phyloP scores from a whole-genome alignment of 2,888 invertebrate genomes.

The Tryphoninae sp. region DNA sequence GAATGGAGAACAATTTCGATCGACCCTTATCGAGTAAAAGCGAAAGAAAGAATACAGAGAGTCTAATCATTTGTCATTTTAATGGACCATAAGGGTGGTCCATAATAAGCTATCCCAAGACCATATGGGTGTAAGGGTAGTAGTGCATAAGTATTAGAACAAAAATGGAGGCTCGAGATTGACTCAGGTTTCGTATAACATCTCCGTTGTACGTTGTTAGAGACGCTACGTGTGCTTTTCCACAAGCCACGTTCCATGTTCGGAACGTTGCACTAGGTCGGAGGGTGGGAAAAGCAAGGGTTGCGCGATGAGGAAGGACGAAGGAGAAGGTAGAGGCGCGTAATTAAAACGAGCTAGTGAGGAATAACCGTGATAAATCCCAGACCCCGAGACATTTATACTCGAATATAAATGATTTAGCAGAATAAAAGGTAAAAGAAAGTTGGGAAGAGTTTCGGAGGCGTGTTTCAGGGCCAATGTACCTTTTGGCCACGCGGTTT shows the following conservation, averaged over 20 bases:
- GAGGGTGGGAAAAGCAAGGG: slow-evolving; percentile 31
- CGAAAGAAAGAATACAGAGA: slow-evolving; percentile 5
- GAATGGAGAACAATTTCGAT: background rate
- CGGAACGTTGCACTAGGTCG: slow-evolving; percentile 2
- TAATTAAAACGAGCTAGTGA: slow-evolving; percentile 70
- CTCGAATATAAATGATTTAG: slow-evolving; percentile 69
- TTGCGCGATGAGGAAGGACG: slow-evolving; percentile 9
- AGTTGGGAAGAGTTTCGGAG: slow-evolving; percentile 64
- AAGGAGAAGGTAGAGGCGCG: slow-evolving; percentile 38
- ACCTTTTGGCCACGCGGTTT: slow-evolving; percentile 6
- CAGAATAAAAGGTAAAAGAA: slow-evolving; percentile 57
- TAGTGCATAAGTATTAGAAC: background rate
- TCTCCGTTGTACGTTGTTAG: background rate
- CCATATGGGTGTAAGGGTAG: background rate
- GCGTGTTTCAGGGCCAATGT: slow-evolving; percentile 44
- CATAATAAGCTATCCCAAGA: slow-evolving; percentile 26
- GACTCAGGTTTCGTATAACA: slow-evolving; percentile 7
- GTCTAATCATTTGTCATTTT: slow-evolving; percentile 27
- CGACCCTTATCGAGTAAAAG: background rate
- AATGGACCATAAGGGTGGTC: slow-evolving; percentile 21
- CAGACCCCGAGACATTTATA: slow-evolving; percentile 63
- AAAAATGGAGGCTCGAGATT: background rate
- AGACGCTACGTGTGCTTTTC: slow-evolving; percentile 25
- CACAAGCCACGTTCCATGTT: slow-evolving; percentile 2
- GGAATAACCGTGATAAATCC: slow-evolving; percentile 68